A percentile compares a stretch with the other conserved stretches of the same genome.
These are phyloP conservation scores for Bellardia bayeri DNA, from an alignment of 2,888 invertebrate genomes.

Conservation along the genomic window DNA sequence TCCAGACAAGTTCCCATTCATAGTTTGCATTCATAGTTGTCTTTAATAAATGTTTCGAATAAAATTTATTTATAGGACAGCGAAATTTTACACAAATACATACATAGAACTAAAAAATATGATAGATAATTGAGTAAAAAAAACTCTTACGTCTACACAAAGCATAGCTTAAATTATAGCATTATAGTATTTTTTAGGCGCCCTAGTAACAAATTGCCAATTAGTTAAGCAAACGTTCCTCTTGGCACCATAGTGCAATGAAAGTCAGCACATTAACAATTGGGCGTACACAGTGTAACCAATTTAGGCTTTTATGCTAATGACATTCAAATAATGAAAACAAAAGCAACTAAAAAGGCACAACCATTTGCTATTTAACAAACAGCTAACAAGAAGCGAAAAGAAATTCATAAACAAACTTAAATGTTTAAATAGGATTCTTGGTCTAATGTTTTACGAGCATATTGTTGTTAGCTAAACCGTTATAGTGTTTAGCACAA, in stretches of 20 bases:
- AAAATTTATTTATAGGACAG: too few relatives aligned
- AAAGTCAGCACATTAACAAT: not conserved
- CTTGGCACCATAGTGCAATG: not conserved
- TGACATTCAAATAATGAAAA: constrained; percentile 56
- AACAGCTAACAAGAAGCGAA: not conserved
- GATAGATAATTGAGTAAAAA: too few relatives aligned
- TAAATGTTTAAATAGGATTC: not conserved
- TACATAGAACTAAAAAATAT: too few relatives aligned
- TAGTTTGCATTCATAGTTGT: too few relatives aligned
- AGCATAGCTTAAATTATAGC: too few relatives aligned
- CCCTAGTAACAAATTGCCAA: too few relatives aligned
- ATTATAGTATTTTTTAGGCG: too few relatives aligned
- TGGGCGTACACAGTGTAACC: constrained; percentile 24
- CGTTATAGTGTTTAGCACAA: constrained; percentile 19
- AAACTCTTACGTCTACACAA: too few relatives aligned
- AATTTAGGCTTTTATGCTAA: constrained; percentile 65
- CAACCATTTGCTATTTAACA: constrained; percentile 19
- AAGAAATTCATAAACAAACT: not conserved
- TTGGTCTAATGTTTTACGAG: not conserved
- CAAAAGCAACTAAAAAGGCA: constrained; percentile 19
- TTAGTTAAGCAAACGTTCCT: not conserved
- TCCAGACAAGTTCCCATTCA: too few relatives aligned
- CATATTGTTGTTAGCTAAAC: constrained; percentile 13
- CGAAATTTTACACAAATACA: too few relatives aligned
- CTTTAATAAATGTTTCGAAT: too few relatives aligned